phyloP scores from a whole-genome alignment of 2,888 invertebrate genomes.

The Drosophila fulvimacula region DNA sequence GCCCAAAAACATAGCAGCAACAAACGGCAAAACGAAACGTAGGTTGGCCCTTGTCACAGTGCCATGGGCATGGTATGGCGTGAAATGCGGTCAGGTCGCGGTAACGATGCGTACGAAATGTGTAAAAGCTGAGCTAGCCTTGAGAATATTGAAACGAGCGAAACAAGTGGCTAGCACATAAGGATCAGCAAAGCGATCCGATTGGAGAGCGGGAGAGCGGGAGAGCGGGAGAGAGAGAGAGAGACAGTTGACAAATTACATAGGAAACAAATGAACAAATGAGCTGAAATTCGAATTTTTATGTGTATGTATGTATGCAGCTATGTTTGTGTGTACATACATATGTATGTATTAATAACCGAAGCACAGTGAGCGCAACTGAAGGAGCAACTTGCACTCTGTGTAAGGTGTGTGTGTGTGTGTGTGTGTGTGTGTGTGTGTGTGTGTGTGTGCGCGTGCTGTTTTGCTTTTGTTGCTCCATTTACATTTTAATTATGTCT shows the following conservation, averaged over 20 bases:
- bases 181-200: slow-evolving; percentile 43
- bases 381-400: slow-evolving; percentile 10
- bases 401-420: neutral
- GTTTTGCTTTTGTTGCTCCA: slow-evolving; percentile 44
- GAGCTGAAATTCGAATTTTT: slow-evolving; percentile 1
- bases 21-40: slow-evolving; percentile 55
- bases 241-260: neutral
- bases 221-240: neutral
- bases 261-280: slow-evolving; percentile 16
- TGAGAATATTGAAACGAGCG: slow-evolving; percentile 9
- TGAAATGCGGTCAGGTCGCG: neutral
- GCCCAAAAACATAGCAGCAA: slow-evolving; percentile 53
- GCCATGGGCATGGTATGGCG: neutral
- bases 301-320: neutral
- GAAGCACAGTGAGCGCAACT: slow-evolving; percentile 22
- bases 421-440: neutral
- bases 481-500: slow-evolving; percentile 69
- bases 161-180: slow-evolving; percentile 3
- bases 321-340: neutral
- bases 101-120: slow-evolving; percentile 1
- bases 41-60: neutral
- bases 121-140: slow-evolving; percentile 32
- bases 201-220: neutral
- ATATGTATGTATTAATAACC: neutral
- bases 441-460: neutral